Base-by-base conservation (phyloP, 1,140 invertebrate genomes). In the Pseudachorutes palmiensis region DNA sequence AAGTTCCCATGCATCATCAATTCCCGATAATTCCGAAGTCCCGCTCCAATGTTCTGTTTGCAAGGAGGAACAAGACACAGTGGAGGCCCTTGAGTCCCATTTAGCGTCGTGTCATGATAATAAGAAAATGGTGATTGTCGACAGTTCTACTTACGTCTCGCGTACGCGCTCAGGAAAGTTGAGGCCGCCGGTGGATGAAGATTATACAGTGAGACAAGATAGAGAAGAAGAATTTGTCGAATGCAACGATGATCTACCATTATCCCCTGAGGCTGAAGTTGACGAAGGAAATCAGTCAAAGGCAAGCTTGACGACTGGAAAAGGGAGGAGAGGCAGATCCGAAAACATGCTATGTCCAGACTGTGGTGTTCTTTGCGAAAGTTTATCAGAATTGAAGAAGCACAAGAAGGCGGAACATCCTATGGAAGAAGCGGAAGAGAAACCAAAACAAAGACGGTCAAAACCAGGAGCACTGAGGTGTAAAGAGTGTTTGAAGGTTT, bases 401-500 rank as follows among this genome's bases (percentile, higher is more conserved):
- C 67, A 65, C 49, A 62, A 28, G 19, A 64, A 24, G 29, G 45
- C 0, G 41, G 19, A 64, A 9, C 9, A 30, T n/a, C 62, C 16
- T 45, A 22, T 24, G 65, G 29, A 55, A 30, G n/a, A 55, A 62
- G 14, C 24, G 60, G 9, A 3, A 36, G 16, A 3, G 24, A 67
- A 62, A 70, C 31, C 29, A 68, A 29, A 49, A 36, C 48, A 69
- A 60, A 19, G 45, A 49, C 16, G 33, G 28, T 68, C 57, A 64
- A 60, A 9, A 69, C 26, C 55, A 69, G 45, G 65, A 65, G 31
- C 14, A 61, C 67, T 26, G 41, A 78, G 79, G 0, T 93, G 90
- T 75, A 82, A 77, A 41, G 81, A 88, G 67, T 93, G 91, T 72
- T 81, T 83, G 19, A 79, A 88, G 62, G 83, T 86, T 29, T 93